phyloP scores from a whole-genome alignment of 1,140 invertebrate species.

The Drosophila insularis region DNA sequence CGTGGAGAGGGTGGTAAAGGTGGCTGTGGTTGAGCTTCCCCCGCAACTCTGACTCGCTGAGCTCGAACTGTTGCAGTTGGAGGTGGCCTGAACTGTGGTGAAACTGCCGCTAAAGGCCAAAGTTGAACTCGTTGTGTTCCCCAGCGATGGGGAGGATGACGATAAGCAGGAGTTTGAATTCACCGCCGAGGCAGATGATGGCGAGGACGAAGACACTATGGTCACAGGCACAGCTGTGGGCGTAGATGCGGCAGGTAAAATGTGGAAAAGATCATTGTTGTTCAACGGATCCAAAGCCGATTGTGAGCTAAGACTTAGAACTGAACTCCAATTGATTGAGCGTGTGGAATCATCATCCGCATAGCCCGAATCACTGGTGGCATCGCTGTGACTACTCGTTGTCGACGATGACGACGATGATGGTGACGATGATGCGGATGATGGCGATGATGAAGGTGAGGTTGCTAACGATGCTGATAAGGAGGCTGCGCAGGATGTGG shows the following conservation, averaged over 20 bases:
- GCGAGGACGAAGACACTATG: slow-evolving; percentile 32
- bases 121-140: slow-evolving; percentile 21
- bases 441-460: slow-evolving; percentile 11
- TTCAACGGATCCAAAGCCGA: slow-evolving; percentile 92
- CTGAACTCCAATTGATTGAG: slow-evolving; percentile 95
- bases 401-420: neutral
- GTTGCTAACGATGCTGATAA: slow-evolving; percentile 12
- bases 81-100: slow-evolving; percentile 50
- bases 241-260: slow-evolving; percentile 69
- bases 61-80: slow-evolving; percentile 21
- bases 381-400: slow-evolving; percentile 82
- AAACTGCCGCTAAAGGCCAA: slow-evolving; percentile 76
- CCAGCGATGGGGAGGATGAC: slow-evolving; percentile 10
- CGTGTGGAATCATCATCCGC: slow-evolving; percentile 89
- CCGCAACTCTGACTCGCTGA: slow-evolving; percentile 2
- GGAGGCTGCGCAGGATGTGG: neutral
- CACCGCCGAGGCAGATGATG: slow-evolving; percentile 22
- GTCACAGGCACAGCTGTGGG: slow-evolving; percentile 72
- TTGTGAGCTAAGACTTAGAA: slow-evolving; percentile 92
- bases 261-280: slow-evolving; percentile 88
- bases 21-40: slow-evolving; percentile 62
- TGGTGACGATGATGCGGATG: neutral
- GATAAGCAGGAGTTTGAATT: slow-evolving; percentile 13
- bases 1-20: slow-evolving; percentile 76
- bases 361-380: slow-evolving; percentile 87